A percentile compares a stretch with the other conserved stretches of the same genome.
Conservation (phyloP, 2,888 invertebrate genomes). For the Exocentrus adspersus region DNA sequence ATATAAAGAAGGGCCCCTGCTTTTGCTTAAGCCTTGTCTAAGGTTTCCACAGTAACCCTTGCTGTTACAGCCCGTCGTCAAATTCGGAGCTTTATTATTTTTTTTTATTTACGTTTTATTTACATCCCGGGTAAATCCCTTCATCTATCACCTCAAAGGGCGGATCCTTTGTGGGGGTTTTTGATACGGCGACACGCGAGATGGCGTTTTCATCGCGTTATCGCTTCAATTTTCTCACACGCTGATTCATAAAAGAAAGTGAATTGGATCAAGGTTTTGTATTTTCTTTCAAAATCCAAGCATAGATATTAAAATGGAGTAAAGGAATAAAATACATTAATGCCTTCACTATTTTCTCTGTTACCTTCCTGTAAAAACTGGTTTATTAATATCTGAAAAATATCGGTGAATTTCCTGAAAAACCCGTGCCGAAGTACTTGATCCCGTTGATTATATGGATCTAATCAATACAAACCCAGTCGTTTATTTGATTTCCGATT, state of each 20-base stretch:
- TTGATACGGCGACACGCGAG: conserved; percentile 5
- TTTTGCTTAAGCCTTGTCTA: too few relatives aligned
- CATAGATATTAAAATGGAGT: too few relatives aligned
- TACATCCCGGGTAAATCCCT: not conserved
- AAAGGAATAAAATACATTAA: too few relatives aligned
- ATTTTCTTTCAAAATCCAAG: too few relatives aligned
- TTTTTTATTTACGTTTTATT: not conserved
- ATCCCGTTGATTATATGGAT: not conserved
- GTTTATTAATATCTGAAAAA: too few relatives aligned
- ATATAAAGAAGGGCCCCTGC: not conserved
- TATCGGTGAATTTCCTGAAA: too few relatives aligned
- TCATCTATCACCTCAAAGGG: not conserved
- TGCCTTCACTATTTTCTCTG: too few relatives aligned
- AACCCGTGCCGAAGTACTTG: too few relatives aligned
- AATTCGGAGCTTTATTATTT: not conserved
- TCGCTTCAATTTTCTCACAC: not conserved
- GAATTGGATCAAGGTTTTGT: too few relatives aligned
- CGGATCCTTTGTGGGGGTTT: not conserved
- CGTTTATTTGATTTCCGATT: not conserved
- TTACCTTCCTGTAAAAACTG: too few relatives aligned
- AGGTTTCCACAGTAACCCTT: not conserved
- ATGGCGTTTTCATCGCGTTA: conserved; percentile 11
- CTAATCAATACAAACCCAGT: not conserved
- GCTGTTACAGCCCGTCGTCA: not conserved
- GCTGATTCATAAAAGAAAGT: not conserved